Base-by-base conservation (phyloP, 1,140 invertebrate species). In the Apocrypta bakeri region DNA sequence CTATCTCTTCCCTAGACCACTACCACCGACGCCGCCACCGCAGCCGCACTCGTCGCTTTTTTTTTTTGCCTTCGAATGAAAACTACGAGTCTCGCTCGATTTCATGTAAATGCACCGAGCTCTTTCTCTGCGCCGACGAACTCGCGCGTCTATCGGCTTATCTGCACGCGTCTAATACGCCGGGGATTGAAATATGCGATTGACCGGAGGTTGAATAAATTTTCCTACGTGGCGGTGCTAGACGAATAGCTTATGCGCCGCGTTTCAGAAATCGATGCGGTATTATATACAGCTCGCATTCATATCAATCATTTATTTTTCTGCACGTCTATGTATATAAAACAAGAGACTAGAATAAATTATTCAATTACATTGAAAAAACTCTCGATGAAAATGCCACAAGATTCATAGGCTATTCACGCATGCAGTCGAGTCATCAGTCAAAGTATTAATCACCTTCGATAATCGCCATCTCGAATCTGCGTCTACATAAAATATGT, bases 41-140 rank as follows among this genome's bases (percentile, higher is more conserved):
- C n/a, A 48, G 61, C 7, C 25, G 27, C 12, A 69, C 25, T 8
- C 66, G 2, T 48, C 42, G 61, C 42, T 48, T 29, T 69, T 42
- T 63, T n/a, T 27, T 17, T 64, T n/a, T 12, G 17, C 33, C 61
- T n/a, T 56, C 2, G 48, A n/a, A 31, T 61, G 11, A 66, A 37
- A 66, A 40, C 61, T 77, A 48, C 76, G 33, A 66, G 77, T 12
- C 75, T 66, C 75, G 40, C 33, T 66, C n/a, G 12, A 9, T 77
- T 17, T 74, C 48, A 56, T 56, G 48, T 56, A 56, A 56, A 56
- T 56, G 48, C 48, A 3, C 3, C 21, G n/a, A 21, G 6, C 48
- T 56, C 48, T 17, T 17, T 56, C 48, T 56, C 3, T 56, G 2
- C 48, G 7, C 14, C 17, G 7, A 21, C 48, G 7, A 14, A n/a